Evolutionary conservation across 2,888 invertebrate species (phyloP), one percentile per base, ranked within the genome.

Genomic region (Dicranocentrus wangi): DNA sequence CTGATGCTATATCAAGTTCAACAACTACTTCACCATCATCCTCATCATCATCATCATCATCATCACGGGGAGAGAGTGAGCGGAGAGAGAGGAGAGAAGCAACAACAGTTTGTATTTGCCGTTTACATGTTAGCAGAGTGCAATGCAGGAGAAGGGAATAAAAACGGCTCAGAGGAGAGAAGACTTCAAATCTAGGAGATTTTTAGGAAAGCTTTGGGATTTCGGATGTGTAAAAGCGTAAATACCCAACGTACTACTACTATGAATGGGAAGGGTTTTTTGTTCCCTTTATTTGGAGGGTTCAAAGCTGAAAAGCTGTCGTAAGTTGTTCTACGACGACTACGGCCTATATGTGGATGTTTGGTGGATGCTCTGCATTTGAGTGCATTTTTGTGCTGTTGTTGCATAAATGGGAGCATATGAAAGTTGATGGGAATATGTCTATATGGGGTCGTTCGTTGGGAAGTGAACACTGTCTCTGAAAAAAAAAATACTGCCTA

Each of bases 171-270:
- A n/a, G 47, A 47, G 3, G 55, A 23, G 55, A 55, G 47, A 55
- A 23, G 7, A 2, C 21, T 3, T 55, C 21, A 55, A 55, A 55
- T 47, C n/a, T 13, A 47, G 47, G 47, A 47, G 15, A n/a, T 47
- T 23, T 19, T 55, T 19, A 15, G 55, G 8, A 55, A 55, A 55
- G 55, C 55, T 19, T 55, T 55, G 55, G 55, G 55, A 55, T 55
- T 55, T 55, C 55, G 55, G 55, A 55, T 55, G 55, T 55, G 55
- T 55, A 55, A 55, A 19, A 55, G 55, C 55, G 55, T 55, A 19
- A 55, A 55, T 55, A 21, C 21, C 13, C 23, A 2, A 21, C 55
- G 23, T 21, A 13, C 39, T 47, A 10, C n/a, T 10, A 47, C n/a
- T 39, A 47, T 47, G 47, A 47, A 47, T 47, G 47, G 17, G 47